These are phyloP conservation scores for Loris lydekkerianus DNA, from an alignment of 2,797 vertebrate genomes.

Conservation along the genomic window DNA sequence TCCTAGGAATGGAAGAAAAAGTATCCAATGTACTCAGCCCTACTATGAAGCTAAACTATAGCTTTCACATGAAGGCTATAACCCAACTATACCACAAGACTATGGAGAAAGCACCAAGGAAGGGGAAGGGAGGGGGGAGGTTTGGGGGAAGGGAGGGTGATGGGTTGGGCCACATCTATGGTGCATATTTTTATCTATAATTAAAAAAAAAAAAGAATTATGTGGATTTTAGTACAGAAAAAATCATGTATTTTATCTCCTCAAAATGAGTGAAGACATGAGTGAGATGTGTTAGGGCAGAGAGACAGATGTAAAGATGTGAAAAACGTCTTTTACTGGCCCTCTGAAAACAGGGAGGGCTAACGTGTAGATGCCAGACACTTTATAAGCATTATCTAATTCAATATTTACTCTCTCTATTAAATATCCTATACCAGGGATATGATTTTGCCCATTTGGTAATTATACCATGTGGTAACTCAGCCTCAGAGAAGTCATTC, in stretches of 20 bases:
- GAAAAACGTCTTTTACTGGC: neutral
- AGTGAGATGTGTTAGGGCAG: neutral
- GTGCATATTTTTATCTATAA: no score
- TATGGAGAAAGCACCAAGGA: no score
- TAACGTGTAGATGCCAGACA: rapidly evolving
- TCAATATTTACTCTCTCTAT: neutral
- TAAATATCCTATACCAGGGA: neutral
- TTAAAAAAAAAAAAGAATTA: neutral
- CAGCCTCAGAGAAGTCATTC: neutral
- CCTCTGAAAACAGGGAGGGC: neutral
- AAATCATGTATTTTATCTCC: neutral
- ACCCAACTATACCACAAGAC: no score
- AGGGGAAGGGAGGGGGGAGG: no score
- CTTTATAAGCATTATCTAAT: neutral
- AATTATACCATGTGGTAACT: neutral
- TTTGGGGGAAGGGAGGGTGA: no score
- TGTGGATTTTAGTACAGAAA: neutral
- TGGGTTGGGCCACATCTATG: no score
- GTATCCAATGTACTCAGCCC: no score
- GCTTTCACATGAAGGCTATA: no score
- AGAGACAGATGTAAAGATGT: neutral
- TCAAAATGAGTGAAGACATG: neutral
- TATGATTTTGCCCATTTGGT: neutral
- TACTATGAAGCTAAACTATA: no score
- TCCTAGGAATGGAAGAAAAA: no score